A percentile compares a stretch with the other conserved stretches of the same genome.
phyloP scores from a whole-genome alignment of 2,797 vertebrate species.

The Telmatherina bonti region DNA sequence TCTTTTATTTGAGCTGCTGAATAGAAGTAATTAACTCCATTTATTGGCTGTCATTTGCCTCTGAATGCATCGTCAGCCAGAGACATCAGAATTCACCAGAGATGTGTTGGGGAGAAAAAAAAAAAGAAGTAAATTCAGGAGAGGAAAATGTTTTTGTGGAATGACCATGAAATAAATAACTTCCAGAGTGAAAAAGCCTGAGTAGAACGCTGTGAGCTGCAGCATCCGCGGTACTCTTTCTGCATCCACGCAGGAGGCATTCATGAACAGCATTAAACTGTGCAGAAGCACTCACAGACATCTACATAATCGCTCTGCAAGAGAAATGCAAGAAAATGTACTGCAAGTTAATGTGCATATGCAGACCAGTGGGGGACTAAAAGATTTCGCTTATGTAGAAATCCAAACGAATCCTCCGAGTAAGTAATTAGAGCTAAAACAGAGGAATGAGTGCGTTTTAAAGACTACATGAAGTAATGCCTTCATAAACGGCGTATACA shows the following conservation, averaged over 20 bases:
- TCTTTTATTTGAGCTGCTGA: constrained; percentile 26
- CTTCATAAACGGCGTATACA: not conserved
- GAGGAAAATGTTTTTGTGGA: constrained; percentile 1
- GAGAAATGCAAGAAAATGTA: constrained; percentile 1
- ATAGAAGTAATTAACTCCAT: constrained; percentile 54
- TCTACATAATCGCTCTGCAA: not conserved
- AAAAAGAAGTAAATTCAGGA: not conserved
- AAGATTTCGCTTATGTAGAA: not conserved
- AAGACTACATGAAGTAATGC: not conserved
- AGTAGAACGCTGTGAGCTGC: not conserved
- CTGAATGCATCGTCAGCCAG: constrained; percentile 28
- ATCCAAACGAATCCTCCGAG: not conserved
- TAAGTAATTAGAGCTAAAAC: not conserved
- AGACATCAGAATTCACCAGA: constrained; percentile 18
- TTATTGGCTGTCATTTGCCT: constrained; percentile 40
- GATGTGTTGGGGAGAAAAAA: constrained; percentile 3
- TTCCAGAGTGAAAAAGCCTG: not conserved
- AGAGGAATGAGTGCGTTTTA: not conserved
- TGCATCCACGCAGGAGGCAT: not conserved
- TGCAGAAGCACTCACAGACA: not conserved
- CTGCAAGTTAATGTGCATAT: not conserved
- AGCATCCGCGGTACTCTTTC: not conserved
- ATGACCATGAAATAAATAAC: not conserved
- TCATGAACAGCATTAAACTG: not conserved
- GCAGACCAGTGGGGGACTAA: not conserved